Base-by-base conservation (phyloP, 1,140 invertebrate genomes). In the Bombus superbus region DNA sequence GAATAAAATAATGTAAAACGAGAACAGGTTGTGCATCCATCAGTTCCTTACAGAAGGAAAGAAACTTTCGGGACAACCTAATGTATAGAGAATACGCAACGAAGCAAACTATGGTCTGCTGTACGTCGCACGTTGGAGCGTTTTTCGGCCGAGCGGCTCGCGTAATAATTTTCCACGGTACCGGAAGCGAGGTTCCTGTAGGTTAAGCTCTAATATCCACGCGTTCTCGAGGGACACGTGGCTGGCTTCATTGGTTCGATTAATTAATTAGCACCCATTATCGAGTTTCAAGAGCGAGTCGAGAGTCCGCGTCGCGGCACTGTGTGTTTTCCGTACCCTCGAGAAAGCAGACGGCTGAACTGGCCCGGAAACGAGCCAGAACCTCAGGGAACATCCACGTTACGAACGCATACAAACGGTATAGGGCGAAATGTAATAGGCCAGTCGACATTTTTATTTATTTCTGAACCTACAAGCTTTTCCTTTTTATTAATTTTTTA, bases 231-330 rank as follows among this genome's bases (percentile, higher is more conserved):
- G 81, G 64, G 81, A 78, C 74, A 57, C 35, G 62, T 57, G 81
- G 81, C 64, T n/a, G 57, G 71, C 84, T 81, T 42, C 84, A 53
- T 85, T 35, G 78, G 69, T 85, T 85, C 84, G 78, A 85, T 85
- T 85, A 85, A 85, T 85, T 81, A 85, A 85, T 85, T 85, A 85
- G 84, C 84, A 81, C 44, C 78, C 84, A 85, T 85, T 85, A 85
- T 85, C 84, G 84, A 79, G 84, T 78, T 83, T 83, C 81, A 73
- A 76, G 73, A 44, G 47, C 62, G 38, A 78, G 81, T 53, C 47
- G 73, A 69, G 81, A 76, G 42, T n/a, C 71, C 72, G 44, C 40
- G 42, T 35, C 62, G n/a, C 35, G 32, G 62, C 66, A 11, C 47
- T 57, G 81, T 68, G 73, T 78, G 74, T 78, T 83, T 68, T 83